phyloP scores from a whole-genome alignment of 2,113 vertebrate genomes.

The sheep (Ovis aries) region ARS-UI_Ramb_v3.0 NC_056056.1:88757001-88757500 shows the following conservation, averaged over 20 bases:
- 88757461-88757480: not conserved
- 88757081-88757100: not conserved
- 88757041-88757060: not conserved
- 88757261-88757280: not conserved
- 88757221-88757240: not conserved
- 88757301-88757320: not conserved
- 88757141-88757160: not conserved
- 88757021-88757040: not conserved
- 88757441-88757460: not conserved
- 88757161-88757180: not conserved
- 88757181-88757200: not conserved
- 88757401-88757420: not conserved
- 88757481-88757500: not conserved
- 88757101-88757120: not conserved
- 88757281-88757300: not conserved
- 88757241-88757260: not conserved
- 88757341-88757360: not conserved
- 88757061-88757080: not conserved
- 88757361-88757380: not conserved
- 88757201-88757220: not conserved
- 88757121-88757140: not conserved
- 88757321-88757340: rapidly evolving
- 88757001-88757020: not conserved
- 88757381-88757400: not conserved
- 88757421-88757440: not conserved